Base-by-base conservation (phyloP, 2,113 vertebrate species). In the Corythornis madagascariensis region DNA sequence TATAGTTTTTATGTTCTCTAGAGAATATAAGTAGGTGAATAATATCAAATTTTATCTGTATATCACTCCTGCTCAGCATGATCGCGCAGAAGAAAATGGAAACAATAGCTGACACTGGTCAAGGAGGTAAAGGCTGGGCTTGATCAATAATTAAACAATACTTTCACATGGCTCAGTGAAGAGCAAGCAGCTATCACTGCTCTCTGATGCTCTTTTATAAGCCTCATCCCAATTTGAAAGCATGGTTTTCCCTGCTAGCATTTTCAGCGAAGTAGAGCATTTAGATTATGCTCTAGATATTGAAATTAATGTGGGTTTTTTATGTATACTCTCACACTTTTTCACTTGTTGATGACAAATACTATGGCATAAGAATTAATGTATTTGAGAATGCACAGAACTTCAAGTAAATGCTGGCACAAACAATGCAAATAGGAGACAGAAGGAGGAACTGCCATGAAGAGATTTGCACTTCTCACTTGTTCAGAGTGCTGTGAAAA, bases 121-220 rank as follows among this genome's bases (percentile, higher is more conserved):
- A 97, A 95, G 88, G 59, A 93, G 66, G 38, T 96, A 87, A 95
- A 95, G 59, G 79, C 33, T 90, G 67, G 96, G 91, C 42, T 91
- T 92, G 77, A 94, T 96, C 92, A 47, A 71, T 94, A 96, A 96
- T 97, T 96, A 95, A 97, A 94, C 76, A 96, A 70, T 86, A 65
- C 8, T 73, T 88, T 80, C 48, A 60, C 33, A 35, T 31, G 24
- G 59, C 45, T 83, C 45, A 96, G 53, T 64, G 88, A 95, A 96
- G 60, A 91, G 26, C 56, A 90, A 92, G 43, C 24, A 93, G 63
- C 26, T 69, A 66, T 94, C 21, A 43, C 43, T 88, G 18, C 47
- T 86, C 56, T 95, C 86, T 93, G 89, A 93, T 83, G 56, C 92
- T 92, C 83, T 88, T 96, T 92, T 63, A 38, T 42, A 94, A 93